phyloP scores from a whole-genome alignment of 2,888 invertebrate species.

The Eustalomyia histrio region DNA sequence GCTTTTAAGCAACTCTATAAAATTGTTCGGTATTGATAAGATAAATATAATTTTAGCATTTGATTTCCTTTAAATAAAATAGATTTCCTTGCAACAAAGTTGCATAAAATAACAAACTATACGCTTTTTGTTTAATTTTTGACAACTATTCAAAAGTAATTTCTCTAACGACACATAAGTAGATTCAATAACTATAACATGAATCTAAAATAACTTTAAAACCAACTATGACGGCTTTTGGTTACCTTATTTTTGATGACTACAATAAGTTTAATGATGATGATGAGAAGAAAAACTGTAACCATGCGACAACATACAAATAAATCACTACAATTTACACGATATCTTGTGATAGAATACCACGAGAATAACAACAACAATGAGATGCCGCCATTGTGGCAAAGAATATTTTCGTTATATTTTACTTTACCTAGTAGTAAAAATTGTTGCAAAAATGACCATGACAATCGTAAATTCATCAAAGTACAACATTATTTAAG shows the following conservation, averaged over 20 bases:
- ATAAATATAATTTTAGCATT: too few species aligned
- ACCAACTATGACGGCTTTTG: conserved; percentile 17
- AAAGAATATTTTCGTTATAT: conserved; percentile 12
- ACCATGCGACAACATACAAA: conserved; percentile 49
- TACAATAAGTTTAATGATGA: conserved; percentile 42
- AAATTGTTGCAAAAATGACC: conserved; percentile 42
- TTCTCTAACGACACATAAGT: conserved; percentile 2
- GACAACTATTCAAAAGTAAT: conserved; percentile 37
- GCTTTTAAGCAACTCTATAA: too few species aligned
- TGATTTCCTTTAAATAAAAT: too few species aligned
- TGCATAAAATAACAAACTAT: conserved; percentile 30
- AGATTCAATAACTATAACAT: conserved; percentile 39
- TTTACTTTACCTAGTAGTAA: conserved; percentile 21
- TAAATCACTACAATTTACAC: conserved; percentile 59
- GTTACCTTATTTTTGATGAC: conserved; percentile 34
- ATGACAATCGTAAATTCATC: conserved; percentile 62
- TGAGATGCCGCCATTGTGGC: conserved; percentile 52
- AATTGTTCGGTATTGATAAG: too few species aligned
- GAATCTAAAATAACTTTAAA: conserved; percentile 12
- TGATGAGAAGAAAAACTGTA: conserved; percentile 24
- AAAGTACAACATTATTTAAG: conserved; percentile 54
- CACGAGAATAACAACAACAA: conserved; percentile 18
- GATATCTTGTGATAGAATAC: conserved; percentile 43
- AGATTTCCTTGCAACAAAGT: conserved; percentile 1
- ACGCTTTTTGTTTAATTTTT: conserved; percentile 26